Base-by-base conservation (phyloP, 2,113 vertebrate species). In the Sceloporus undulatus region DNA sequence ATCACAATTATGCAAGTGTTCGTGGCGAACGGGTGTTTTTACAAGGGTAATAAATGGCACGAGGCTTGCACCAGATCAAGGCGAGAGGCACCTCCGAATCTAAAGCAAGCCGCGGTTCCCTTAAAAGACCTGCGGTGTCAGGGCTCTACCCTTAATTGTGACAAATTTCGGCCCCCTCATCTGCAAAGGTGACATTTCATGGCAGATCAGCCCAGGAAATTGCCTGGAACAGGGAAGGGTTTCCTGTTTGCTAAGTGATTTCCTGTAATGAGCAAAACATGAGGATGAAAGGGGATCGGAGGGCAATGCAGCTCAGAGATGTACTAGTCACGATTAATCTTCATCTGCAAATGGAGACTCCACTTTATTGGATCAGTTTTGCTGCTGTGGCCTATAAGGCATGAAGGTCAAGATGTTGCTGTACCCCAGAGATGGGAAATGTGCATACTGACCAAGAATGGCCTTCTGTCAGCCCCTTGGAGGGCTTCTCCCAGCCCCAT, bases 101-200 rank as follows among this genome's bases (percentile, higher is more conserved):
- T 40, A 19, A 68, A 68, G 29, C 80, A 34, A 29, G 73, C n/a
- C 1, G n/a, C 8, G 3, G 2, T 54, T 88, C 40, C 10, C 70
- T 87, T 65, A 23, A 65, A 82, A 42, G 18, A 38, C 5, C 62
- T 29, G 27, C 42, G 16, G 2, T 54, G 42, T 34, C 40, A 38
- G 29, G 71, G 62, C 38, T 48, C 7, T 75, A 38, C 42, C 13
- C 13, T 70, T 79, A 79, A 86, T 79, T 71, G 85, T 71, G 77
- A 86, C 79, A 29, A 79, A 79, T 86, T 70, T 56, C 65, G 18
- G 65, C 62, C 54, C 77, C 59, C 29, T 54, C 42, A 56, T 56
- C 65, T 79, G 85, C 25, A 65, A 86, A 71, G 85, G 85, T 86
- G 85, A 79, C 85, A 78, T 68, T 86, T 86, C 85, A 65, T 23